Percentiles rank a stretch among this genome's conserved stretches.
These are phyloP conservation scores for Aphelinus atriplicis DNA, from an alignment of 1,140 invertebrate genomes.

Conservation along the genomic window DNA sequence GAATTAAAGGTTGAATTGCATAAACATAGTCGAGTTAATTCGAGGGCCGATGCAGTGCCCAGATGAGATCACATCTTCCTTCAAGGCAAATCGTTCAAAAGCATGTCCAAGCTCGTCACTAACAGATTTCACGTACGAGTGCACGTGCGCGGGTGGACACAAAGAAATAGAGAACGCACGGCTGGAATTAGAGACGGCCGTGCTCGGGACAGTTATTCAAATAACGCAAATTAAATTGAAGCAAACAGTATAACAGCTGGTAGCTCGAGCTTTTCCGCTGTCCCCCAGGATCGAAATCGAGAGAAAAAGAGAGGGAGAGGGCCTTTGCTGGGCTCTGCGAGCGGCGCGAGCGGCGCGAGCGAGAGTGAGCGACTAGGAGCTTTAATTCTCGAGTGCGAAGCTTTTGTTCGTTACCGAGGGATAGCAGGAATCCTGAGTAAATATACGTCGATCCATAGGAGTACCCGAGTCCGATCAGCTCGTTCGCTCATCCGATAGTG, in stretches of 20 bases:
- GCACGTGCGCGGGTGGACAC: neutral
- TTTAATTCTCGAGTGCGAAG: conserved; percentile 39
- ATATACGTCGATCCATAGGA: conserved; percentile 26
- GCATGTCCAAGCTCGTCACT: too few species aligned
- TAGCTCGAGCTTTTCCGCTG: neutral
- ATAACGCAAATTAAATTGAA: conserved; percentile 38
- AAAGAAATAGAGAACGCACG: neutral
- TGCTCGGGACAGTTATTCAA: conserved; percentile 28
- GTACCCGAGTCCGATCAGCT: neutral
- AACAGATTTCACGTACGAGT: neutral
- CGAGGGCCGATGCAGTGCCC: too few species aligned
- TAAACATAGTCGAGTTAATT: too few species aligned
- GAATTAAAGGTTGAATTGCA: too few species aligned
- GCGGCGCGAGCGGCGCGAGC: conserved; percentile 13
- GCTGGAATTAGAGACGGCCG: too few species aligned
- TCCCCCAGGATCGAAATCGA: neutral
- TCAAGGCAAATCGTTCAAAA: too few species aligned
- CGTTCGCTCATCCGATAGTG: conserved; percentile 10
- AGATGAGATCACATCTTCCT: too few species aligned
- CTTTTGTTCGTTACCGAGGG: conserved; percentile 35
- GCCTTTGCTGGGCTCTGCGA: conserved; percentile 21
- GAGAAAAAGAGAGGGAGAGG: neutral
- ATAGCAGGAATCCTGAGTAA: conserved; percentile 36
- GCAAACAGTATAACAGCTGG: conserved; percentile 26
- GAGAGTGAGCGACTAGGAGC: neutral